Evolutionary conservation across 1,140 invertebrate genomes (phyloP).

Genomic region (Pectinophora gossypiella): DNA sequence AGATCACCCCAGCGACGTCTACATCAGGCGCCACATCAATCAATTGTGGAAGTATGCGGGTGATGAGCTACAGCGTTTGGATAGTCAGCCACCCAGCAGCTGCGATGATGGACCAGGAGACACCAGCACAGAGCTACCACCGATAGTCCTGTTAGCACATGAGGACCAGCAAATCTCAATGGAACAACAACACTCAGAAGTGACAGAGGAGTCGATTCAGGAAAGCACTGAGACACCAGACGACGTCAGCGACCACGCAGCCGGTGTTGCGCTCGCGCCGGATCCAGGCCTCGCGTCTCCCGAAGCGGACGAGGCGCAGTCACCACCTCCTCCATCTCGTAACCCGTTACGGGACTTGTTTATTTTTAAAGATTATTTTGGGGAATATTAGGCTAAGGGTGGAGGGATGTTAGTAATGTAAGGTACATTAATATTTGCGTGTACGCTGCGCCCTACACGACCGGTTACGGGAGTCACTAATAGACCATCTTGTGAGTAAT

Average conservation of each 20-base stretch:
- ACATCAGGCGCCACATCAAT: not conserved
- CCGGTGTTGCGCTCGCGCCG: too few relatives aligned
- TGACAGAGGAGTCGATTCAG: too few relatives aligned
- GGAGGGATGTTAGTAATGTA: conserved; percentile 1
- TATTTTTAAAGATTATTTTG: too few relatives aligned
- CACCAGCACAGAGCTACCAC: not conserved
- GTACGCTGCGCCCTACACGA: too few relatives aligned
- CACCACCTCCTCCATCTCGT: not conserved
- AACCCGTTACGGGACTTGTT: too few relatives aligned
- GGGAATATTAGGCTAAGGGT: not conserved
- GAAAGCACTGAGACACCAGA: too few relatives aligned
- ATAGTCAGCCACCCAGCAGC: too few relatives aligned
- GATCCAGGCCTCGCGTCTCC: not conserved
- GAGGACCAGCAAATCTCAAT: not conserved
- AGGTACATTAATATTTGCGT: too few relatives aligned
- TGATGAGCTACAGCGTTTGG: too few relatives aligned
- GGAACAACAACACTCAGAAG: not conserved
- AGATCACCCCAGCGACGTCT: not conserved
- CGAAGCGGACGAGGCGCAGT: not conserved
- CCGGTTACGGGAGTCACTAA: too few relatives aligned
- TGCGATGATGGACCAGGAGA: not conserved
- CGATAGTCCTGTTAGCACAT: not conserved
- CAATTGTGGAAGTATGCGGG: not conserved
- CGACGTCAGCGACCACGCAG: too few relatives aligned
- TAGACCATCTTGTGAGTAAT: too few relatives aligned